These are phyloP conservation scores for Atherinomorus stipes DNA, from an alignment of 2,113 vertebrate genomes.

Conservation along the genomic window DNA sequence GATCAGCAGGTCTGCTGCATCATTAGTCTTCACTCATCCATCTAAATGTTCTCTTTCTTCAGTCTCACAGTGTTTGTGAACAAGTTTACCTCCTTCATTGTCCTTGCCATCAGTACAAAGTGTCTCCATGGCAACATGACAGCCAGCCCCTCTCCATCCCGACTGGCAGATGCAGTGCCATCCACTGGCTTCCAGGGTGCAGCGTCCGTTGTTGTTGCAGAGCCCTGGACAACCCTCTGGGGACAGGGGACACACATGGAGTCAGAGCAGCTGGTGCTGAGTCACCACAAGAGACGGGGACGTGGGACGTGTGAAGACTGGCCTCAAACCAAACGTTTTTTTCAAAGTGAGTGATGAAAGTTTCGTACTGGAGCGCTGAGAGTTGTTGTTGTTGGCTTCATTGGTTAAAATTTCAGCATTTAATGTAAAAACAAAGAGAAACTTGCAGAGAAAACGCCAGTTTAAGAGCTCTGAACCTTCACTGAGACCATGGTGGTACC, in stretches of 20 bases:
- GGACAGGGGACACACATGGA: slow-evolving; percentile 48
- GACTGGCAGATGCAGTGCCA: slow-evolving; percentile 99
- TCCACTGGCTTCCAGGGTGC: slow-evolving; percentile 95
- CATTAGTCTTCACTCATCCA: neutral
- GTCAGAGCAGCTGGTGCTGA: slow-evolving; percentile 28
- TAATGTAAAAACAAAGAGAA: no score
- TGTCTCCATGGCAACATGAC: slow-evolving; percentile 98
- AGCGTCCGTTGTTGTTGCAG: slow-evolving; percentile 98
- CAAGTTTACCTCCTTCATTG: slow-evolving; percentile 93
- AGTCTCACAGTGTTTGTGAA: slow-evolving; percentile 3
- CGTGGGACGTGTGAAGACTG: slow-evolving; percentile 59
- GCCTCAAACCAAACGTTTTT: slow-evolving; percentile 42
- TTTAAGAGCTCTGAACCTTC: no score
- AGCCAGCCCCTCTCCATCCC: slow-evolving; percentile 95
- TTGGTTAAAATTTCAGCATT: neutral
- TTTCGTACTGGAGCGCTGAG: slow-evolving; percentile 49
- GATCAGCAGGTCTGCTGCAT: no score
- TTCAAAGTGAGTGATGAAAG: slow-evolving; percentile 35
- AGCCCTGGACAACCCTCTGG: slow-evolving; percentile 98
- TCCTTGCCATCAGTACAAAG: slow-evolving; percentile 96
- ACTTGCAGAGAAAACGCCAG: no score
- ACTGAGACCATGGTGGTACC: no score
- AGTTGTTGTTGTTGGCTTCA: neutral
- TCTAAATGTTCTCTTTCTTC: slow-evolving; percentile 5
- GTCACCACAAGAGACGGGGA: neutral